phyloP scores from a whole-genome alignment of 2,113 vertebrate species.

The Pelecanus crispus region DNA sequence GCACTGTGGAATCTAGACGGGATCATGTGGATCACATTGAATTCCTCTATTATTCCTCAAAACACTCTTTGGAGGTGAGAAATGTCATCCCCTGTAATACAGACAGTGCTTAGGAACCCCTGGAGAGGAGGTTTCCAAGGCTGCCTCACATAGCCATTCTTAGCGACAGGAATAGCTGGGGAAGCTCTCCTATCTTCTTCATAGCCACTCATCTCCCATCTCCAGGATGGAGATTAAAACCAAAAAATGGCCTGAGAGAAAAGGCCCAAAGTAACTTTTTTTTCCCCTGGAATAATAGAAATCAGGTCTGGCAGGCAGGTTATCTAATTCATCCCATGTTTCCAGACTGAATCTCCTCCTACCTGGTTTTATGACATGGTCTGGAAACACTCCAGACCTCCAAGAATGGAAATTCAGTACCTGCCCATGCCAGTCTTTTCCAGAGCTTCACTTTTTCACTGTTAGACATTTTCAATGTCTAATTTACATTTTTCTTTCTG shows the following conservation, averaged over 20 bases:
- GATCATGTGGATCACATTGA: background rate
- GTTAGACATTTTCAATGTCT: background rate
- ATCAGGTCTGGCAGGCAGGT: background rate
- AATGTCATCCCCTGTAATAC: background rate
- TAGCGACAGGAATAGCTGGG: background rate
- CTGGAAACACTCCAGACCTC: background rate
- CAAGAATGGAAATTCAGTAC: background rate
- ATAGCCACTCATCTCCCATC: background rate
- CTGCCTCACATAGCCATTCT: background rate
- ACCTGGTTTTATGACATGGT: background rate
- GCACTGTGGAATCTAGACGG: background rate
- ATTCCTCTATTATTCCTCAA: background rate
- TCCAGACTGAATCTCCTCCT: background rate
- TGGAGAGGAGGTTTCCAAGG: background rate
- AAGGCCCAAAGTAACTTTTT: background rate
- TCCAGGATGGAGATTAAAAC: background rate
- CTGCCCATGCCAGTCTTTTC: background rate
- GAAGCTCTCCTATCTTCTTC: background rate
- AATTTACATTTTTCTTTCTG: background rate
- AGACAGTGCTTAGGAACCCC: background rate
- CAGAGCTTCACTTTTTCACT: background rate
- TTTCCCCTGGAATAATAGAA: background rate
- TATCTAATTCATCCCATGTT: background rate
- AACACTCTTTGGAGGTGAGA: background rate
- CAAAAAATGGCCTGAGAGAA: background rate